Conservation (phyloP, 92 coral and sea anemone species). For the Zoanthus sansibaricus region DNA sequence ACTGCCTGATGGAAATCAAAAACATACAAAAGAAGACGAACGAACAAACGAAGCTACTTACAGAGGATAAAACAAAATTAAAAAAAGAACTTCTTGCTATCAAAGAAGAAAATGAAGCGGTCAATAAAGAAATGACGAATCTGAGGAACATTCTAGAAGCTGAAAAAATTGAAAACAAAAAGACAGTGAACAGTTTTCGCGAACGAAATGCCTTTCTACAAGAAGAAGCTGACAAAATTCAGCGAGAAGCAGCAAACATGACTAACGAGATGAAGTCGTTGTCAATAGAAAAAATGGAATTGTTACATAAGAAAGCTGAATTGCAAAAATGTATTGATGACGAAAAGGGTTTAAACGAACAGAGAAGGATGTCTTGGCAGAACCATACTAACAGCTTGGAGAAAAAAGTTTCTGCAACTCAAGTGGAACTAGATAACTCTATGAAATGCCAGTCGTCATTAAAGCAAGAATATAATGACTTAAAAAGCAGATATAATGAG, state of each 20-base stretch:
- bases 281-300: slow-evolving; percentile 2
- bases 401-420: not conserved
- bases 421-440: not conserved
- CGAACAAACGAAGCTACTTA: slow-evolving; percentile 1
- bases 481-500: not conserved
- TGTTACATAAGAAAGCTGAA: slow-evolving; percentile 7
- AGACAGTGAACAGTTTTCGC: slow-evolving; percentile 48
- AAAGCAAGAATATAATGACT: slow-evolving; percentile 1
- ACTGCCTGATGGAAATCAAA: not conserved
- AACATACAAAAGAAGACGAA: slow-evolving; percentile 3
- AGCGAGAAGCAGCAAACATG: not conserved
- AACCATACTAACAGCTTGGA: not conserved
- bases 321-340: slow-evolving; percentile 6
- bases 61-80: not conserved
- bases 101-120: slow-evolving; percentile 48
- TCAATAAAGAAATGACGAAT: slow-evolving; percentile 62
- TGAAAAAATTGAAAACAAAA: slow-evolving; percentile 59
- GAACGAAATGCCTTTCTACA: slow-evolving; percentile 50
- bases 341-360: not conserved
- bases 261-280: not conserved
- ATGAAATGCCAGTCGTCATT: slow-evolving; percentile 19
- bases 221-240: slow-evolving; percentile 59
- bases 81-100: slow-evolving; percentile 27
- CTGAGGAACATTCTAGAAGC: slow-evolving; percentile 61
- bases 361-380: slow-evolving; percentile 3